Conservation (phyloP, 92 coral and sea anemone species). For the Epizoanthus ramosus region DNA sequence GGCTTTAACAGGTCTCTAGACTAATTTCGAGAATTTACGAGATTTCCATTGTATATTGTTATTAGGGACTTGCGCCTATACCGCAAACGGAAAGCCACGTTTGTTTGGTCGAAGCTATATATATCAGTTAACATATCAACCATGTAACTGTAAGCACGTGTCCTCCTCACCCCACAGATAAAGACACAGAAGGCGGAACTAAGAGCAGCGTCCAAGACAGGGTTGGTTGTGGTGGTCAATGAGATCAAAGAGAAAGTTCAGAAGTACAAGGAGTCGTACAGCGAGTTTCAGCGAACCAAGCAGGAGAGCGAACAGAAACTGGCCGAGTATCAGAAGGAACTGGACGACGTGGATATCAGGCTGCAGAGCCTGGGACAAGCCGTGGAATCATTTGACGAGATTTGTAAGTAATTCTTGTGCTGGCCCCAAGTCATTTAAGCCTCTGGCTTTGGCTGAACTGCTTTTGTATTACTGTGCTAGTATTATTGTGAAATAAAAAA, state of each 20-base stretch:
- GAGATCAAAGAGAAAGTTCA: constrained; percentile 61
- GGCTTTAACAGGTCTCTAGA: too few species aligned
- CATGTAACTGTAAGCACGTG: too few species aligned
- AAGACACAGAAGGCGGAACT: constrained; percentile 55
- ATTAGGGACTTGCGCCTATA: too few species aligned
- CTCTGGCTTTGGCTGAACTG: neutral
- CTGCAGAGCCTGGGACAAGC: constrained; percentile 73
- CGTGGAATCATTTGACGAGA: constrained; percentile 78
- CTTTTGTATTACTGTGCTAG: too few species aligned
- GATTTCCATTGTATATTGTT: too few species aligned
- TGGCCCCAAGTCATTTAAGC: neutral
- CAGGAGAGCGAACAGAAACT: constrained; percentile 71
- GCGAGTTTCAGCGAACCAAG: constrained; percentile 55
- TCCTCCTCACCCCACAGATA: constrained; percentile 47
- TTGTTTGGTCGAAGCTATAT: too few species aligned
- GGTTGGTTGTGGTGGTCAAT: constrained; percentile 58
- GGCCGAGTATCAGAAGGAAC: constrained; percentile 51
- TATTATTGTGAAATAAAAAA: too few species aligned
- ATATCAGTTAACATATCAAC: too few species aligned
- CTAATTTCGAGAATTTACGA: too few species aligned
- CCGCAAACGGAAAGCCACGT: too few species aligned
- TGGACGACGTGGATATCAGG: constrained; percentile 65
- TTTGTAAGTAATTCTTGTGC: constrained; percentile 59
- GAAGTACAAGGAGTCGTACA: constrained; percentile 58
- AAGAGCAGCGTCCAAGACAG: constrained; percentile 63